These are phyloP conservation scores for Lamprologus lemairii DNA, from an alignment of 2,113 vertebrate genomes.

Conservation along the genomic window DNA sequence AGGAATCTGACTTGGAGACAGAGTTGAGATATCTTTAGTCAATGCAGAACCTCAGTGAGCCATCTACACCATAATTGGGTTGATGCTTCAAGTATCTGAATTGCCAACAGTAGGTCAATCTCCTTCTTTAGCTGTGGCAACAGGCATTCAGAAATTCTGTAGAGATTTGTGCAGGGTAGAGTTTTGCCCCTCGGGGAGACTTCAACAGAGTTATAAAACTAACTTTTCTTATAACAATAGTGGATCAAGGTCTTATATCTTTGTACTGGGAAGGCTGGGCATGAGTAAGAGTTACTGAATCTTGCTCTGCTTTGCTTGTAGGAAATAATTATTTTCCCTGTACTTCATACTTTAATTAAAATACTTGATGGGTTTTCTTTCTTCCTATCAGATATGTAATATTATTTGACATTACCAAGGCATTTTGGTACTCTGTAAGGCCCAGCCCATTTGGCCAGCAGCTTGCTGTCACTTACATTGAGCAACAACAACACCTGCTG, in stretches of 20 bases:
- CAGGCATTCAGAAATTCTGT: not conserved
- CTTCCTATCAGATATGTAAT: not conserved
- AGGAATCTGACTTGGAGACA: not conserved
- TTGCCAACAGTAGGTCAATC: not conserved
- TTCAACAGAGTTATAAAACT: not conserved
- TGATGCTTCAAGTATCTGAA: not conserved
- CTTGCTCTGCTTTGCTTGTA: not conserved
- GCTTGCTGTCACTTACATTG: not conserved
- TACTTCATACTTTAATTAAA: not conserved
- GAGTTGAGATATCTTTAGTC: not conserved
- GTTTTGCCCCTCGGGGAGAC: not conserved
- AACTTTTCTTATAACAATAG: not conserved
- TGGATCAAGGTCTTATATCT: not conserved
- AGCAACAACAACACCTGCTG: not conserved
- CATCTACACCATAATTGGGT: not conserved
- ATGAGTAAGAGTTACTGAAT: not conserved
- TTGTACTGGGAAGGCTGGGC: not conserved
- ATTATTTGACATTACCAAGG: not conserved
- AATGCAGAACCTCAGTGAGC: not conserved
- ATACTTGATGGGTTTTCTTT: not conserved
- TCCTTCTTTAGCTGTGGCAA: not conserved
- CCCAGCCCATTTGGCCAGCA: not conserved
- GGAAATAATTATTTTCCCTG: not conserved
- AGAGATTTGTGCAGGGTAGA: not conserved
- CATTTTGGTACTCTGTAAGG: not conserved